A percentile compares a stretch with the other conserved stretches of the same genome.
These are phyloP conservation scores for Nipponacmea schrenckii DNA, from an alignment of 2,888 invertebrate species.

Conservation along the genomic window DNA sequence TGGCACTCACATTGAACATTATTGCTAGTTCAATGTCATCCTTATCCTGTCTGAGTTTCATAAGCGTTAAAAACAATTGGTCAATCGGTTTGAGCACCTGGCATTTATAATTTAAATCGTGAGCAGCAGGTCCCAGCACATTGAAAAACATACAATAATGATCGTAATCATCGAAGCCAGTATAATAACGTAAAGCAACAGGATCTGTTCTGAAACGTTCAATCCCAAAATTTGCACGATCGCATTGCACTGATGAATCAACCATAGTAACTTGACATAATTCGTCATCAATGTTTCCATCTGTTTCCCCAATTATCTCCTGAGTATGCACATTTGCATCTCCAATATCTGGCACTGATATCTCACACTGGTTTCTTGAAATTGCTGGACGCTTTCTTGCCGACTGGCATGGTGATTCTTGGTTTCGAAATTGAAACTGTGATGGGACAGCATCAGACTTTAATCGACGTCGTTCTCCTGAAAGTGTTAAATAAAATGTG, in stretches of 20 bases:
- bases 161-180: constrained; percentile 30
- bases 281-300: background rate
- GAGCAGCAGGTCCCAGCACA: constrained; percentile 23
- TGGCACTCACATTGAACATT: constrained; percentile 27
- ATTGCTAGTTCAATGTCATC: constrained; percentile 32
- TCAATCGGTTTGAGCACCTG: constrained; percentile 17
- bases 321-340: too few species aligned
- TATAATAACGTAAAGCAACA: constrained; percentile 26
- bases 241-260: constrained; percentile 6
- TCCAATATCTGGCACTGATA: too few species aligned
- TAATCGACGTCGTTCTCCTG: constrained; percentile 21
- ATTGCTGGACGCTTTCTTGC: too few species aligned
- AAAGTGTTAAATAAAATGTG: constrained; percentile 17
- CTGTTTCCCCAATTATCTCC: too few species aligned
- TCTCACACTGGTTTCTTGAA: background rate
- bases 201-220: constrained; percentile 11
- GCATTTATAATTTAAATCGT: constrained; percentile 19
- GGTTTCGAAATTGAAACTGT: background rate
- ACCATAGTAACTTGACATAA: background rate
- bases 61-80: constrained; percentile 32
- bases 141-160: constrained; percentile 29
- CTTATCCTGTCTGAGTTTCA: constrained; percentile 34
- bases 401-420: too few species aligned
- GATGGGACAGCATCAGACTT: constrained; percentile 24
- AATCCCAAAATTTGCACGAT: background rate